Base-by-base conservation (phyloP, 2,888 invertebrate genomes). In the Conistra vaccinii region DNA sequence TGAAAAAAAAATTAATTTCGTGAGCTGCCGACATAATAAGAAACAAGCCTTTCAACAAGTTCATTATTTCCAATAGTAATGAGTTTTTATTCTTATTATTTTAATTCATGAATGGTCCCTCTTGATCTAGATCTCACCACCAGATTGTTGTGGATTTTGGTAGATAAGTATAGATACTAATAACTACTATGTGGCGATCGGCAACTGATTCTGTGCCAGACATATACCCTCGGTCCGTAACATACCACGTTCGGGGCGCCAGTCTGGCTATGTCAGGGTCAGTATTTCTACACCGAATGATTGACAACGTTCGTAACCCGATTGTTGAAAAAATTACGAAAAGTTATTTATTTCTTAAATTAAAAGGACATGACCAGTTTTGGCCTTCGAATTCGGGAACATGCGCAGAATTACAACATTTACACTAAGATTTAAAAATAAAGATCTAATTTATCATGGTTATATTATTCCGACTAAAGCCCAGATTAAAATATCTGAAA, bases 231-330 rank as follows among this genome's bases (percentile, higher is more conserved):
- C 81, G 55, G 14, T 39, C 20, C 32, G 29, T n/a, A n/a, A 57
- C 81, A 78, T 78, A 66, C 81, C 65, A 65, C 35, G 17, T 23
- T 48, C 55, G 55, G 65, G 48, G 42, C 70, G 76, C 79, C 70
- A 53, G 23, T 57, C 20, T 26, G 20, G 20, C 39, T 66, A 63
- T 32, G 61, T 55, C 78, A 78, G 53, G 74, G 78, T 80, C 77
- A 73, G 45, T 73, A 73, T 68, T 75, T 69, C 26, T 76, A 29
- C n/a, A 58, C 17, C 39, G 20, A 14, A 62, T 53, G 29, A 26
- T 35, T 48, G 20, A 42, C 12, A 39, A 39, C 4, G 14, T 29
- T 42, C 42, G 6, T 29, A 63, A 62, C 23, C 17, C 5, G n/a
- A 32, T 10, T 48, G 23, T n/a, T 48, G 17, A 10, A 63, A 32